These are phyloP conservation scores for Chesias legatella DNA, from an alignment of 2,888 invertebrate species.

Conservation along the genomic window DNA sequence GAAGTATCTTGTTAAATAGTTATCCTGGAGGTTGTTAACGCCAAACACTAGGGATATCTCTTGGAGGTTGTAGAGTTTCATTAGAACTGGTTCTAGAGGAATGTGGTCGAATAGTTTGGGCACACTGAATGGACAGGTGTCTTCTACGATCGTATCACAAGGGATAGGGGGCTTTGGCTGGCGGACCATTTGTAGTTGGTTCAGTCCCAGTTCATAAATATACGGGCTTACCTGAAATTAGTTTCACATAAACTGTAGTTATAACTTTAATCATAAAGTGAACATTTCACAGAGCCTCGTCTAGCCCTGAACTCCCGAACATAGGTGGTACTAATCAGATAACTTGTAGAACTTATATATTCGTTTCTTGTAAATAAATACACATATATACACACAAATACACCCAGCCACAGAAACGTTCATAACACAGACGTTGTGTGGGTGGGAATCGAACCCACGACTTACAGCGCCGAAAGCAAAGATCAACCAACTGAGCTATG, in stretches of 20 bases:
- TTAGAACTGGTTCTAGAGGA: constrained; percentile 77
- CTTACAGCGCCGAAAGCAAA: too few species aligned
- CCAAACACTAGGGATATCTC: constrained; percentile 71
- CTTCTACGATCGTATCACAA: constrained; percentile 49
- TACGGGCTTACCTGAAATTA: constrained; percentile 69
- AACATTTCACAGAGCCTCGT: too few species aligned
- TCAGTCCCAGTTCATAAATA: constrained; percentile 70
- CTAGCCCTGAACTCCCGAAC: too few species aligned
- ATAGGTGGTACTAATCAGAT: too few species aligned
- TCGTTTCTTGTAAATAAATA: too few species aligned
- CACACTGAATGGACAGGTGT: constrained; percentile 61
- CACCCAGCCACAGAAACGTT: too few species aligned
- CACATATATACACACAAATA: too few species aligned
- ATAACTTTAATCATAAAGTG: too few species aligned
- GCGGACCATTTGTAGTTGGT: constrained; percentile 76
- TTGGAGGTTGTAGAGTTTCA: constrained; percentile 71
- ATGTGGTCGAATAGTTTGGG: constrained; percentile 77
- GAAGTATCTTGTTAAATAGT: constrained; percentile 81
- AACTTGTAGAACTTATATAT: too few species aligned
- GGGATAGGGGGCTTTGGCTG: constrained; percentile 66
- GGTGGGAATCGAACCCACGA: too few species aligned
- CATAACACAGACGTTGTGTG: too few species aligned
- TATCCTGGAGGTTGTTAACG: constrained; percentile 69
- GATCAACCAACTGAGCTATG: too few species aligned
- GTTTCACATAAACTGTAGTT: constrained; percentile 2